These are phyloP conservation scores for Eurois occulta DNA, from an alignment of 2,888 invertebrate species.

Conservation along the genomic window DNA sequence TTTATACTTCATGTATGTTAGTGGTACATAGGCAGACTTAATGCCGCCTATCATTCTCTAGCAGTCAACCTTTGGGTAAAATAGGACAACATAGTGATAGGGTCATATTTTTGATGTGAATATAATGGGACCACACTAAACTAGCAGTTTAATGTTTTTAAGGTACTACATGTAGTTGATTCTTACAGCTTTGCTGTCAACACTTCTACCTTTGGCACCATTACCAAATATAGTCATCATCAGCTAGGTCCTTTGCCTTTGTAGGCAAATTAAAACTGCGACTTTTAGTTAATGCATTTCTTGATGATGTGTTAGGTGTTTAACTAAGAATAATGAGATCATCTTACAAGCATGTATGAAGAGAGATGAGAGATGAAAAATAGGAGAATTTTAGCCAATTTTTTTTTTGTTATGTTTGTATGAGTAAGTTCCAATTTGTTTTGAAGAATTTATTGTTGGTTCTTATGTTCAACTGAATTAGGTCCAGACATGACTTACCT, in stretches of 20 bases:
- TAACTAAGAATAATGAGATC: neutral
- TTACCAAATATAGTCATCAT: neutral
- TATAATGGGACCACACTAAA: neutral
- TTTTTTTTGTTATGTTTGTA: neutral
- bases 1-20: neutral
- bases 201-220: neutral
- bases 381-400: neutral
- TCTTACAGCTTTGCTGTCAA: neutral
- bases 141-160: neutral
- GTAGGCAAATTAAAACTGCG: neutral
- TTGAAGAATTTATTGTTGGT: neutral
- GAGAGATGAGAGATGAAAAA: too few species aligned
- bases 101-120: neutral
- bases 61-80: too few species aligned
- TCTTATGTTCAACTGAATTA: neutral
- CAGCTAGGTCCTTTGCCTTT: neutral
- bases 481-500: slow-evolving; percentile 73
- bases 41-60: too few species aligned
- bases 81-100: neutral
- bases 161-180: neutral
- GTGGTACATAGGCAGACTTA: neutral
- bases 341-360: neutral
- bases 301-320: neutral
- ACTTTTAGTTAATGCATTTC: neutral
- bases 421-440: neutral